These are phyloP conservation scores for Podarcis cretensis DNA, from an alignment of 2,113 vertebrate species.

Conservation along the genomic window DNA sequence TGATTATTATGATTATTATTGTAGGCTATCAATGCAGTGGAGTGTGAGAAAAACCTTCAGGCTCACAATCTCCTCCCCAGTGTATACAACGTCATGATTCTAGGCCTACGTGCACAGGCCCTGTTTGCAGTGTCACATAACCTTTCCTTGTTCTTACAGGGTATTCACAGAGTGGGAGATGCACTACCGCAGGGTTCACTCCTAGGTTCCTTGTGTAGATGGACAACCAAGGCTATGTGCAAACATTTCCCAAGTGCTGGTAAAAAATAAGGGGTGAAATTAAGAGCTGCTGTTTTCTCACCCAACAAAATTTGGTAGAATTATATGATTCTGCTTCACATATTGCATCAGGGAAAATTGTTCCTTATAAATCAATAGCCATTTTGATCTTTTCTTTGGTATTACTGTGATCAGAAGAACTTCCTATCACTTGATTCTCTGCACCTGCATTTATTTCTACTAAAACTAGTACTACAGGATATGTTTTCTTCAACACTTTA, in stretches of 20 bases:
- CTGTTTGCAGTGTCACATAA: neutral
- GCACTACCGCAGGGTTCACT: neutral
- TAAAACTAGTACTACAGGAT: neutral
- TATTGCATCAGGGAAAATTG: neutral
- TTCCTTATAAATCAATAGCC: neutral
- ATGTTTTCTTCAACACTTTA: rapidly evolving
- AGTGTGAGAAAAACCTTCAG: neutral
- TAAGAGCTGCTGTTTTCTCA: too few species aligned
- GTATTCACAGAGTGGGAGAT: neutral
- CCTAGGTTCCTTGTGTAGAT: neutral
- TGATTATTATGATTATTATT: too few species aligned
- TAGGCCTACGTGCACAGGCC: neutral
- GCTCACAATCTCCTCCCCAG: neutral
- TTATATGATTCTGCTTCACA: neutral
- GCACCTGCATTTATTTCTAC: neutral
- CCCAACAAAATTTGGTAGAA: rapidly evolving
- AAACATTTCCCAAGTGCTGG: neutral
- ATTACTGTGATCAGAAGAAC: neutral
- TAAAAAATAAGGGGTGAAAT: neutral
- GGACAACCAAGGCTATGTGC: neutral
- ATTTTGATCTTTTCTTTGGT: neutral
- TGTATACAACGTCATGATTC: neutral
- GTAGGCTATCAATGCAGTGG: neutral
- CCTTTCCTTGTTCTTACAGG: neutral
- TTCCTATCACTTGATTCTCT: neutral